Base-by-base conservation (phyloP, 2,888 invertebrate genomes). In the Tenthredo amoena region DNA sequence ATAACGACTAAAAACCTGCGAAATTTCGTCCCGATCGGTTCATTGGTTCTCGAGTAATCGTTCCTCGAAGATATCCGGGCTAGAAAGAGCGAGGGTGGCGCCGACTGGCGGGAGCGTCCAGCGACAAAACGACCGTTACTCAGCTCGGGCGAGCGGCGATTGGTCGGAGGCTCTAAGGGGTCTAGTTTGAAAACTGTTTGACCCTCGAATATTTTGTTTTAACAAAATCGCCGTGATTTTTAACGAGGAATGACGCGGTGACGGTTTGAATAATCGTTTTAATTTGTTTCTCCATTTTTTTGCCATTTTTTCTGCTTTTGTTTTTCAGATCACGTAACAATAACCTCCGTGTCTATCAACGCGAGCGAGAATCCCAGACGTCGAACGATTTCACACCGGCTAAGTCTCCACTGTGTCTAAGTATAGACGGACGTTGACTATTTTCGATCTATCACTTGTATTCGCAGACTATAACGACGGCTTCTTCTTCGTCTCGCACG, bases 381-480 rank as follows among this genome's bases (percentile, higher is more conserved):
- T 43, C 10, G 43, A 43, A n/a, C n/a, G n/a, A 55, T 74, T 21
- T 4, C 43, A 10, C 4, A n/a, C 1, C n/a, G 0, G 72, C 43
- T 12, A 74, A 74, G 26, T 43, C 72, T 40, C 72, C 10, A 18
- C 43, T n/a, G n/a, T 43, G 21, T 43, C 72, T 43, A 43, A 74
- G 37, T 43, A 43, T 74, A 74, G 72, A 74, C 18, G 1, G 26
- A 26, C 31, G 72, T 72, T 72, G 43, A 74, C 72, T 74, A 74
- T 74, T 74, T 74, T 74, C 40, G 43, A 74, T 43, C 40, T 74
- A 43, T 74, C 72, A 43, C 43, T 74, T 74, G 43, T 74, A 74
- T 43, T 74, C 37, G 43, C 43, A 12, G 37, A 71, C 71, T 43
- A 21, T 12, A 26, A 40, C 72, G 72, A 74, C 18, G 68, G 68